Evolutionary conservation across 2,113 vertebrate genomes (phyloP).

Genomic region (Melierax canorus): DNA sequence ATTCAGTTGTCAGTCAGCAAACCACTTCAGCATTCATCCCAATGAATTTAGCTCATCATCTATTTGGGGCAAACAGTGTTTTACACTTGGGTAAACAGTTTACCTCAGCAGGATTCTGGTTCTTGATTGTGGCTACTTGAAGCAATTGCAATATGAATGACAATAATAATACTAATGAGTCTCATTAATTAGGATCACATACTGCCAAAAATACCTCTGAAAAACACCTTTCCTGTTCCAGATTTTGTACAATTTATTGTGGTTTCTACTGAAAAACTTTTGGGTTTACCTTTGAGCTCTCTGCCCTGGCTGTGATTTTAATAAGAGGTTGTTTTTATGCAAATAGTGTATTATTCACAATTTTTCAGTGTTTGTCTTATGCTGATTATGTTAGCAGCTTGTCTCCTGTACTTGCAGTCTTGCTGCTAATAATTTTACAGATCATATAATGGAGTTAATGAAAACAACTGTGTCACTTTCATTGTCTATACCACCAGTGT

Average conservation of each 20-base stretch:
- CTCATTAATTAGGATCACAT: background rate
- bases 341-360: background rate
- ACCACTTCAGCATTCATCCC: background rate
- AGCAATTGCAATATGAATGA: background rate
- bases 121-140: background rate
- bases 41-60: background rate
- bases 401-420: background rate
- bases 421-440: slow-evolving; percentile 25
- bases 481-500: background rate
- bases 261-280: background rate
- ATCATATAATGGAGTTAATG: slow-evolving; percentile 20
- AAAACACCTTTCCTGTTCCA: background rate
- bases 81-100: background rate
- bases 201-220: background rate
- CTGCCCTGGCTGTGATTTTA: background rate
- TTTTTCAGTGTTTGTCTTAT: slow-evolving; percentile 1
- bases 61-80: background rate
- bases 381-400: slow-evolving; percentile 26
- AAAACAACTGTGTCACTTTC: background rate
- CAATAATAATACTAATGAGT: background rate
- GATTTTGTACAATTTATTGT: background rate
- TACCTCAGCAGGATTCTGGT: background rate
- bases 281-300: background rate
- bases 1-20: background rate
- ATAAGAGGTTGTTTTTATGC: background rate